Evolutionary conservation across 2,113 vertebrate genomes (phyloP), one percentile per base, ranked within the genome.

Genomic region (Spea multiplicata): DNA sequence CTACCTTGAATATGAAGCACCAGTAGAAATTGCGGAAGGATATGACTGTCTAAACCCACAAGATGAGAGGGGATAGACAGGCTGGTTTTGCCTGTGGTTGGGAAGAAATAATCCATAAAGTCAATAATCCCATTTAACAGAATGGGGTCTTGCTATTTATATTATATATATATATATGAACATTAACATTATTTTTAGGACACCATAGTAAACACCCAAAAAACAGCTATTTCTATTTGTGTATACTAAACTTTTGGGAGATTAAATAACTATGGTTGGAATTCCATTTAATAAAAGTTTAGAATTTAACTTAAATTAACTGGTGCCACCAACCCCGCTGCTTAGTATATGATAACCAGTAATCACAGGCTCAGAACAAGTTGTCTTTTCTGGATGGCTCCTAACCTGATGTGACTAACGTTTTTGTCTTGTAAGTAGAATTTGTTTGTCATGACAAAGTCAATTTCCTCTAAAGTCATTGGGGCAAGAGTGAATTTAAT

Each of bases 41-140:
- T 95, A 98, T 87, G 96, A 84, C 92, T 95, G 97, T 87, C 96
- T 96, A 95, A 96, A 98, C 94, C 96, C 96, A 91, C 97, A 98
- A 90, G 97, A 94, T 88, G 96, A 92, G 89, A 98, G 91, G 88
- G 97, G 95, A 92, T 98, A 99, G 91, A 98, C 95, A 89, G 96
- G 93, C 93, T 97, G 97, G 90, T 94, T 95, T 92, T 96, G 95
- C 97, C 97, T 98, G 94, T 90, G 92, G 89, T 87, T 91, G 70
- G 85, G 88, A 88, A 94, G 93, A 94, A 91, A 92, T 86, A 92
- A 91, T 81, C 47, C 70, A 68, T 47, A 17, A 57, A 77, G 71
- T 67, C 71, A 80, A 12, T 73, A 59, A 47, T 71, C 14, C 49
- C 8, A 52, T 6, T 59, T 9, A 59, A 30, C 1, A 30, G 30